Evolutionary conservation across 1,140 invertebrate species (phyloP).

Genomic region (Solenopsis invicta): DNA sequence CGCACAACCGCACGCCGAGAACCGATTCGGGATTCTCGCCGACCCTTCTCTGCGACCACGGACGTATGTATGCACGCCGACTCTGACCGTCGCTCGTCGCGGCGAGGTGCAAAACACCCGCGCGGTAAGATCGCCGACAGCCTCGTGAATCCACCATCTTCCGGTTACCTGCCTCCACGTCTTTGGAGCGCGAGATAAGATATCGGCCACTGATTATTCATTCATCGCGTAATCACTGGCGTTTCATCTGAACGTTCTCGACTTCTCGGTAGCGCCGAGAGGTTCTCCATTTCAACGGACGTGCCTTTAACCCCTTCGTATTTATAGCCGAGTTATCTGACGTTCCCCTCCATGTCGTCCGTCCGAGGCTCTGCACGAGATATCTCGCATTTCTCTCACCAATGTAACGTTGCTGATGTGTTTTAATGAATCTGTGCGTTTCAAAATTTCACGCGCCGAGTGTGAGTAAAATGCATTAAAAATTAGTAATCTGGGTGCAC

Average conservation of each 20-base stretch:
- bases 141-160: conserved; percentile 64
- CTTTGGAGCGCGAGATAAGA: conserved; percentile 65
- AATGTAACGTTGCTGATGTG: conserved; percentile 8
- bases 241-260: conserved; percentile 41
- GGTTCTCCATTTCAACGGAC: conserved; percentile 69
- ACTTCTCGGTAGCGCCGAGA: conserved; percentile 61
- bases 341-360: background rate
- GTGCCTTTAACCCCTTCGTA: conserved; percentile 51
- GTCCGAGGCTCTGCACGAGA: conserved; percentile 2
- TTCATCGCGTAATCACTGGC: conserved; percentile 67
- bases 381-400: background rate
- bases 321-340: conserved; percentile 52
- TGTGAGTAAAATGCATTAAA: background rate
- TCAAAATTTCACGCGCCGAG: background rate
- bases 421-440: background rate
- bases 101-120: conserved; percentile 56
- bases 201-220: conserved; percentile 69
- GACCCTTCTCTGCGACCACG: background rate
- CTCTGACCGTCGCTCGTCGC: conserved; percentile 36
- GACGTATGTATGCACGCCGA: background rate
- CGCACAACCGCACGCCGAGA: background rate
- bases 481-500: background rate
- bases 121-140: conserved; percentile 62
- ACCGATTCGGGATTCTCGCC: conserved; percentile 20
- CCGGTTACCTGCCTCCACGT: conserved; percentile 64